Evolutionary conservation across 1,140 invertebrate species (phyloP).

Genomic region (Nasonia vitripennis): DNA sequence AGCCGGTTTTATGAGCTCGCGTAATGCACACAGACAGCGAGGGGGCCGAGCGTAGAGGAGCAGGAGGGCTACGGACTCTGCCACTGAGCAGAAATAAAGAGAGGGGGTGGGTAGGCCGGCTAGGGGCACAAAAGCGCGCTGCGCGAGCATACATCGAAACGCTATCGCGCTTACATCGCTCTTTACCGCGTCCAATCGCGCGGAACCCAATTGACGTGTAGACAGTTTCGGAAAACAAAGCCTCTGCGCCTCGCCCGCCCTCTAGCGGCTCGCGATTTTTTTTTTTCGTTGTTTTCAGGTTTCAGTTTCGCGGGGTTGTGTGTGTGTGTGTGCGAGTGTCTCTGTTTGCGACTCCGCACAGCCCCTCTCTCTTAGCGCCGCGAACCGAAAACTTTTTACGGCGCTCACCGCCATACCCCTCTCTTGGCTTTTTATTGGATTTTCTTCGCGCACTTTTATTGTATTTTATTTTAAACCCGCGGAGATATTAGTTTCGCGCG

Average conservation of each 20-base stretch:
- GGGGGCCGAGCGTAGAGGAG: background rate
- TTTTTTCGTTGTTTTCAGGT: background rate
- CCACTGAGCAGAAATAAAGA: background rate
- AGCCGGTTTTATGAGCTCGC: conserved; percentile 64
- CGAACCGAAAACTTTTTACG: conserved; percentile 34
- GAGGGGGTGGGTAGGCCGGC: background rate
- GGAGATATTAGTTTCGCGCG: conserved; percentile 31
- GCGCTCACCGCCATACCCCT: background rate
- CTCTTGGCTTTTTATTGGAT: conserved; percentile 36
- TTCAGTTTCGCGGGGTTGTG: background rate
- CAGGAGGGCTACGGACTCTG: background rate
- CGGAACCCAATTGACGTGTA: conserved; percentile 42
- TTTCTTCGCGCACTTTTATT: conserved; percentile 37
- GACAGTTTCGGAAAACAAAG: conserved; percentile 48
- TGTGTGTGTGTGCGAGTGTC: background rate
- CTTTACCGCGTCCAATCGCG: conserved; percentile 54
- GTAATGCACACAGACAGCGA: conserved; percentile 54
- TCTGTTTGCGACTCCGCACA: background rate
- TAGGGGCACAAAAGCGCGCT: conserved; percentile 50
- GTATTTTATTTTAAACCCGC: conserved; percentile 36
- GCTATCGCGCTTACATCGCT: conserved; percentile 57
- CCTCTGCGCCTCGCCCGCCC: background rate
- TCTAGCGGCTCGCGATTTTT: background rate
- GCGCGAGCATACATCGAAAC: background rate
- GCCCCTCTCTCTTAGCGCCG: background rate